Base-by-base conservation (phyloP, 2,888 invertebrate genomes). In the Baccha elongata region DNA sequence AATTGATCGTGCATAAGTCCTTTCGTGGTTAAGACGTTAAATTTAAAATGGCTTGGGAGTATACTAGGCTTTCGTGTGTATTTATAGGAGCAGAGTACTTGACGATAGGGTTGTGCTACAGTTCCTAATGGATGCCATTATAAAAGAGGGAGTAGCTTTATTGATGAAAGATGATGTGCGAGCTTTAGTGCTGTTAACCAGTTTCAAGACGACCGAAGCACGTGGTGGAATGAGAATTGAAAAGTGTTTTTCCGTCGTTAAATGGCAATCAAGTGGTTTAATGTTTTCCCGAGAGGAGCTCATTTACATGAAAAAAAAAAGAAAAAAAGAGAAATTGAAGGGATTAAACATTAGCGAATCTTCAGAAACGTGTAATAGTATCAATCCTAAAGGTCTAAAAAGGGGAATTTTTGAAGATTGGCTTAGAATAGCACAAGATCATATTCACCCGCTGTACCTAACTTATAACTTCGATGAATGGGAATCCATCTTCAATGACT, bases 1-100 rank as follows among this genome's bases (percentile, higher is more conserved):
- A 83, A 83, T 83, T 64, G 83, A 73, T 73, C 64, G 72, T 64
- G 62, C 40, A 68, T 55, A 73, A 76, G 55, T 26, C 29, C 50
- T 48, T 64, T 50, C 37, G 60, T 19, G 60, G 75, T 44, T 62
- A 19, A 60, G 44, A 60, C 17, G 19, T 58, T 26, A 23, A 4
- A 50, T n/a, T 58, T 10, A 44, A 44, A 42, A n/a, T 60, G 8
- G 17, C 8, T 44, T 4, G 37, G 37, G 13, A 35, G 35, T 10
- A 35, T 3, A n/a, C 26, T 4, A 26, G 26, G n/a, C 7, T 32
- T 32, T 3, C 13, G 37, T 40, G 37, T 40, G 37, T 13, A 6
- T 13, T 13, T 40, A 5, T 40, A n/a, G 37, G 13, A 13, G n/a
- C 5, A 13, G 13, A n/a, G 7, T 6, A 32, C n/a, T 35, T 35